Percentiles rank a stretch among this genome's conserved stretches.
phyloP scores from a whole-genome alignment of 2,797 vertebrate genomes.

The Sebastes itinus region DNA sequence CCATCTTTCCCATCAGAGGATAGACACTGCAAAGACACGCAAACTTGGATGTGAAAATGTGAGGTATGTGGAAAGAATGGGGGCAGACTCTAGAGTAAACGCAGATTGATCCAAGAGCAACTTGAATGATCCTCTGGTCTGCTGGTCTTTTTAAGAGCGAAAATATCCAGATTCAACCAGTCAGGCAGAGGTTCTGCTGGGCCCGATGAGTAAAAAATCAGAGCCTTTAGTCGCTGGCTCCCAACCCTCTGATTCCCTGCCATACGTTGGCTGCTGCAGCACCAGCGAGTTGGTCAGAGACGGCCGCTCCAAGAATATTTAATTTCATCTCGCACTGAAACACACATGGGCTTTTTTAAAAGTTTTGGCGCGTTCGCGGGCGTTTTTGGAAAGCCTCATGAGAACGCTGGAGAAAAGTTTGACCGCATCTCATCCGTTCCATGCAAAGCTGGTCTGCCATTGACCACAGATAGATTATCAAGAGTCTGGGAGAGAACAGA shows the following conservation, averaged over 20 bases:
- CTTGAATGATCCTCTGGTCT: slow-evolving; percentile 53
- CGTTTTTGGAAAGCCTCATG: slow-evolving; percentile 60
- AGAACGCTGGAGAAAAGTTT: slow-evolving; percentile 53
- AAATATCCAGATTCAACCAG: slow-evolving; percentile 61
- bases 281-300: slow-evolving; percentile 18
- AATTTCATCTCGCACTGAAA: slow-evolving; percentile 41
- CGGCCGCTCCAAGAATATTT: slow-evolving; percentile 37
- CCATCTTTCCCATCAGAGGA: slow-evolving; percentile 37
- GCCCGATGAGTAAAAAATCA: slow-evolving; percentile 20
- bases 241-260: slow-evolving; percentile 20
- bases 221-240: slow-evolving; percentile 12
- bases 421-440: slow-evolving; percentile 68
- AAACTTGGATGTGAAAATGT: slow-evolving; percentile 69
- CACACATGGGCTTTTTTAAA: slow-evolving; percentile 21
- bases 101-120: slow-evolving; percentile 72
- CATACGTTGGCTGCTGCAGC: slow-evolving; percentile 38
- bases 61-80: slow-evolving; percentile 77
- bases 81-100: slow-evolving; percentile 73
- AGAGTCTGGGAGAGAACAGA: slow-evolving; percentile 61
- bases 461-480: slow-evolving; percentile 70
- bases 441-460: slow-evolving; percentile 53
- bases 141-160: slow-evolving; percentile 31
- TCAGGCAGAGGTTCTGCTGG: slow-evolving; percentile 22
- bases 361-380: slow-evolving; percentile 31
- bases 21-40: slow-evolving; percentile 28